phyloP scores from a whole-genome alignment of 2,888 invertebrate species.

The Scotopteryx bipunctaria region DNA sequence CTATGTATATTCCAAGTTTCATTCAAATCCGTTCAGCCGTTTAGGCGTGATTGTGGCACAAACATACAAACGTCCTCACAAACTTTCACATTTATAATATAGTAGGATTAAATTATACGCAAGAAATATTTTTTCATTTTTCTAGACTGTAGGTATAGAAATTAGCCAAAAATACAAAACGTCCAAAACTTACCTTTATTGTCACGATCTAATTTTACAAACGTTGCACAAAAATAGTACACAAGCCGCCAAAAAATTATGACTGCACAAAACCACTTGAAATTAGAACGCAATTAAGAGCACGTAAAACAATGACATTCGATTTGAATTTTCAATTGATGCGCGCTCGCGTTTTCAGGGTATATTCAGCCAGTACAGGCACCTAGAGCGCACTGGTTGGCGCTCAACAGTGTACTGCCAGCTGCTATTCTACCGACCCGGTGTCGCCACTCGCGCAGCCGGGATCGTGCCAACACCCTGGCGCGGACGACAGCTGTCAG shows the following conservation, averaged over 20 bases:
- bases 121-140: no score
- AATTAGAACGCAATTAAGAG: slow-evolving; percentile 46
- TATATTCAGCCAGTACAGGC: slow-evolving; percentile 43
- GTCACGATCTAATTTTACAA: slow-evolving; percentile 43
- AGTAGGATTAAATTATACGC: no score
- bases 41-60: no score
- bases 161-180: slow-evolving; percentile 2
- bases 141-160: not conserved
- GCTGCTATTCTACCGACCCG: slow-evolving; percentile 23
- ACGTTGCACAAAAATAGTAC: slow-evolving; percentile 36
- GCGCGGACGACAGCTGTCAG: slow-evolving; percentile 34
- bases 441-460: slow-evolving; percentile 33
- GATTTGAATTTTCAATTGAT: slow-evolving; percentile 53
- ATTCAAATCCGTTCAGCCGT: no score
- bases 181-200: slow-evolving; percentile 42
- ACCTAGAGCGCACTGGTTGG: slow-evolving; percentile 59
- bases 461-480: slow-evolving; percentile 54
- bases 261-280: slow-evolving; percentile 55
- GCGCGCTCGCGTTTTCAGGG: slow-evolving; percentile 52
- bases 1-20: no score
- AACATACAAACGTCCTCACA: no score
- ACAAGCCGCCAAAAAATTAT: slow-evolving; percentile 37
- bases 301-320: slow-evolving; percentile 57
- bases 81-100: no score
- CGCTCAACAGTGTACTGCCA: slow-evolving; percentile 68